A percentile compares a stretch with the other conserved stretches of the same genome.
Evolutionary conservation across 2,888 invertebrate species (phyloP).

Genomic region (Zaprionus bogoriensis): DNA sequence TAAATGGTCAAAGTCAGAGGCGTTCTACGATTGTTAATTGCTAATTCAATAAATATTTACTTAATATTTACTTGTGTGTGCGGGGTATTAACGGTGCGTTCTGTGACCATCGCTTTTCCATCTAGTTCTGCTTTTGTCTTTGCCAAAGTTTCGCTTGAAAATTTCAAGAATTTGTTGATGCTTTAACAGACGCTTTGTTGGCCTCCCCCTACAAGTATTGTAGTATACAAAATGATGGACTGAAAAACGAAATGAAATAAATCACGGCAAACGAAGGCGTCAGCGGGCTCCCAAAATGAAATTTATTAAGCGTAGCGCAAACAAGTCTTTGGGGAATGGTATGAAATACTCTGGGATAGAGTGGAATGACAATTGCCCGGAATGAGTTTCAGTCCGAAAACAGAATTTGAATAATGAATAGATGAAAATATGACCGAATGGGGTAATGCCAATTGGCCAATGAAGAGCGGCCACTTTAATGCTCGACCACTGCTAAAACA

Average conservation of each 20-base stretch:
- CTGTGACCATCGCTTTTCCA: background rate
- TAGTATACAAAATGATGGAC: background rate
- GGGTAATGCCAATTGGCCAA: slow-evolving; percentile 3
- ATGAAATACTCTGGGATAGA: background rate
- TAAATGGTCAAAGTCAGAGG: no score
- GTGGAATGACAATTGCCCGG: slow-evolving; percentile 27
- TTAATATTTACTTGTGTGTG: no score
- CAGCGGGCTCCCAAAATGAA: slow-evolving; percentile 19
- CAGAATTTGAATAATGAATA: slow-evolving; percentile 39
- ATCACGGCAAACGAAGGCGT: slow-evolving; percentile 24
- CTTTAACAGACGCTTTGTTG: background rate
- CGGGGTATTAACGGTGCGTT: no score
- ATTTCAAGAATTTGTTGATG: background rate
- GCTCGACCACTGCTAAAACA: no score
- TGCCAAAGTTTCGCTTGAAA: background rate
- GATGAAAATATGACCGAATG: slow-evolving; percentile 26
- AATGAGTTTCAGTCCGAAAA: slow-evolving; percentile 21
- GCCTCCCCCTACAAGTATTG: no score
- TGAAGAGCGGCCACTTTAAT: no score
- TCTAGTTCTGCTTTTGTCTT: no score
- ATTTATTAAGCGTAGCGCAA: slow-evolving; percentile 38
- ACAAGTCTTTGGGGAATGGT: slow-evolving; percentile 6
- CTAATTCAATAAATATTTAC: no score
- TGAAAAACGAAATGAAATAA: slow-evolving; percentile 21
- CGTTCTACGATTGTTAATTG: no score